Evolutionary conservation across 2,888 invertebrate genomes (phyloP).

Genomic region (Gnatocerus cornutus): DNA sequence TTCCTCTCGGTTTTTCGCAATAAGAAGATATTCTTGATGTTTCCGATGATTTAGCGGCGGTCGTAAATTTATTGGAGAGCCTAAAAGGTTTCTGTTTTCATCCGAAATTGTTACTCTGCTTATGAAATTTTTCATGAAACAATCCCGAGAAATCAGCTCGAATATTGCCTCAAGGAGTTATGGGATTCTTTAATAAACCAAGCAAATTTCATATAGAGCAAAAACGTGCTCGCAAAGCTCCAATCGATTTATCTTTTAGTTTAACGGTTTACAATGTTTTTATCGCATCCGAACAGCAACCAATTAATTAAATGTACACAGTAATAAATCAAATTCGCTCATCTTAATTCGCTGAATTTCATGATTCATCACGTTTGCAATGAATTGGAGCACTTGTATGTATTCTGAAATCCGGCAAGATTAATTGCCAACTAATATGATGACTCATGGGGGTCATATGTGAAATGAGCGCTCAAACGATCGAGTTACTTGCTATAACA

Average conservation of each 20-base stretch:
- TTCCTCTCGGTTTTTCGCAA: no score
- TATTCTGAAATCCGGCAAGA: conserved; percentile 53
- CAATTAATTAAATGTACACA: conserved; percentile 50
- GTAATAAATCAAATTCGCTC: conserved; percentile 57
- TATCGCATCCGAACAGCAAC: conserved; percentile 46
- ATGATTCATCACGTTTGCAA: conserved; percentile 60
- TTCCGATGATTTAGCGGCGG: no score
- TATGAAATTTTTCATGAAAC: conserved; percentile 4
- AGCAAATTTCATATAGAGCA: conserved; percentile 34
- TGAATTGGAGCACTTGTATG: conserved; percentile 56
- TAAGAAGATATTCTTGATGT: no score
- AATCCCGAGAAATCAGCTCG: conserved; percentile 13
- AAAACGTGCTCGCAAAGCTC: conserved; percentile 35
- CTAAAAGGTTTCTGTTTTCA: no score
- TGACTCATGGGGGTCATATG: conserved; percentile 49
- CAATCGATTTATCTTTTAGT: conserved; percentile 48
- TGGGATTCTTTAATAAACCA: conserved; percentile 27
- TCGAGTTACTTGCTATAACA: conserved; percentile 21
- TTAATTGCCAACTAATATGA: conserved; percentile 54
- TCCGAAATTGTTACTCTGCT: no score
- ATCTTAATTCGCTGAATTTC: conserved; percentile 57
- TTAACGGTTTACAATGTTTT: conserved; percentile 49
- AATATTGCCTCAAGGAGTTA: conserved; percentile 16
- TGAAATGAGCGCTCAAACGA: conserved; percentile 37
- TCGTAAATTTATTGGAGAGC: background rate